Evolutionary conservation across 2,888 invertebrate genomes (phyloP).

Genomic region (Oxystoma pomonae): DNA sequence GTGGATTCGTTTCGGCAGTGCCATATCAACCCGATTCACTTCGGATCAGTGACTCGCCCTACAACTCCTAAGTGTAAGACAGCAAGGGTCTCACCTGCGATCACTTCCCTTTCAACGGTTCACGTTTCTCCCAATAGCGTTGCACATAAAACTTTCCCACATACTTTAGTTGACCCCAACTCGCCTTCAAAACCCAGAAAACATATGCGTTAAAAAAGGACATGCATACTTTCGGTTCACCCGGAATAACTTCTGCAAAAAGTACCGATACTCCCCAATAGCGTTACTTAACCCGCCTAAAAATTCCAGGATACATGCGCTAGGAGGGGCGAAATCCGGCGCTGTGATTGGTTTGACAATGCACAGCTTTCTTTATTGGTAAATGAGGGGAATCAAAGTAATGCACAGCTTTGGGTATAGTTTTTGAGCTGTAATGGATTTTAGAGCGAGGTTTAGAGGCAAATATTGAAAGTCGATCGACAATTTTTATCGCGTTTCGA

Average conservation of each 20-base stretch:
- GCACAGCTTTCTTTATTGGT: conserved; percentile 31
- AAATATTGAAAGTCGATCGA: no score
- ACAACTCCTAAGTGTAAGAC: no score
- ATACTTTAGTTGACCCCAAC: background rate
- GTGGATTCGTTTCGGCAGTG: background rate
- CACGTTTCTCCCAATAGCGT: background rate
- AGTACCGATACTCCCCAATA: conserved; percentile 35
- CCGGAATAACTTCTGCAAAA: conserved; percentile 17
- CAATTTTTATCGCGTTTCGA: no score
- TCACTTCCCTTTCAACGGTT: background rate
- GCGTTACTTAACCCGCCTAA: conserved; percentile 38
- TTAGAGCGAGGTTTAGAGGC: no score
- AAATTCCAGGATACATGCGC: conserved; percentile 36
- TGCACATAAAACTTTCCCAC: background rate
- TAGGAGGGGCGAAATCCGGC: conserved; percentile 36
- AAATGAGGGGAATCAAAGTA: conserved; percentile 6
- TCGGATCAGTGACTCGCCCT: background rate
- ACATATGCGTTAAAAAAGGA: background rate
- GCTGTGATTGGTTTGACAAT: conserved; percentile 24
- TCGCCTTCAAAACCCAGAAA: conserved; percentile 15
- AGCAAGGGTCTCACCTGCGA: no score
- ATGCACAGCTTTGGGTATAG: background rate
- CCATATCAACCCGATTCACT: background rate
- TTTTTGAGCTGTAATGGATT: no score
- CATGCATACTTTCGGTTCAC: background rate